Base-by-base conservation (phyloP, 2,888 invertebrate genomes). In the Thumatha senex region DNA sequence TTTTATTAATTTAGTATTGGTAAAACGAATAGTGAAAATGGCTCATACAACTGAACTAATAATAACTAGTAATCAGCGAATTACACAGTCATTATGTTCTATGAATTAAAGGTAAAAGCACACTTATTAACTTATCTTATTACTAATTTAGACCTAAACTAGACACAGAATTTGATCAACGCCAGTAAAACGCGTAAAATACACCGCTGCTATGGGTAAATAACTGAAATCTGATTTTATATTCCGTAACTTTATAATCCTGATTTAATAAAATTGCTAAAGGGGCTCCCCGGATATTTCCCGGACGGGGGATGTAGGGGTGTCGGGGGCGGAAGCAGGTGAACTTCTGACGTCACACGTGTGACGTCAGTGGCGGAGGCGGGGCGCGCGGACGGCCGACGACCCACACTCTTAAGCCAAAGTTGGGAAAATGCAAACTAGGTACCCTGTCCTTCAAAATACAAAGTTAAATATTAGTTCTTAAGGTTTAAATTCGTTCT, bases 341-440 rank as follows among this genome's bases (percentile, higher is more conserved):
- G 65, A 71, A 69, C 54, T n/a, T 63, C 74, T 87, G 89, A 89
- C 90, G 90, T 88, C 89, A 88, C 80, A 46, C 57, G 60, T 55
- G 77, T 88, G 88, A 89, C 89, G 90, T 89, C 88, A 82, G 79
- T 48, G 48, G 57, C 43, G 77, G 74, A 74, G 84, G 83, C 82
- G 84, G 80, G 82, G 78, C 78, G 57, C 71, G 68, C 77, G 85
- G n/a, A n/a, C n/a, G 18, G 82, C 72, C 84, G 76, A 61, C 80
- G 84, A 86, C 83, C 84, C 74, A 74, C 55, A 63, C 51, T 67
- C 57, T 58, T 43, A 48, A 66, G 61, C 54, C 57, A 56, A 65
- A 69, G 56, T 56, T 48, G 51, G 58, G 58, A 56, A 67, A 62
- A 61, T 67, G 58, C 50, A 60, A 70, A 63, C 54, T 56, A 52